Percentiles rank a stretch among this genome's conserved stretches.
phyloP scores from a whole-genome alignment of 2,797 vertebrate genomes.

The Chelon auratus region DNA sequence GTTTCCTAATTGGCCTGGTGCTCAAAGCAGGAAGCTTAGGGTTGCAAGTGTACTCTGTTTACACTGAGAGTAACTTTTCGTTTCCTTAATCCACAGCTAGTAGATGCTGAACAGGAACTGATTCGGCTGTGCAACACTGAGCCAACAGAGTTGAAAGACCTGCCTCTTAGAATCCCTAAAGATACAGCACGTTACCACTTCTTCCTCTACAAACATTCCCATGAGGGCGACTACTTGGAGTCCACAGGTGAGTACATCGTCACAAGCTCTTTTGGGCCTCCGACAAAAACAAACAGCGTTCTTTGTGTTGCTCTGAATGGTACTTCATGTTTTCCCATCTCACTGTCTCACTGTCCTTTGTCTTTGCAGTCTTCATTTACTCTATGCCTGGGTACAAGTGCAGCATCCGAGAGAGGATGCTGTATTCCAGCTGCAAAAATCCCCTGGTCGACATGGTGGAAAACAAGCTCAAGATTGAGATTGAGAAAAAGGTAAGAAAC shows the following conservation, averaged over 20 bases:
- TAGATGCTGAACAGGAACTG: constrained; percentile 92
- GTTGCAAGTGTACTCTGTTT: not conserved
- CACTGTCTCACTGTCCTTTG: no score
- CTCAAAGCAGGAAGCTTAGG: not conserved
- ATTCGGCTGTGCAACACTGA: constrained; percentile 92
- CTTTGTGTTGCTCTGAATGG: not conserved
- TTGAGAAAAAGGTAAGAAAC: constrained; percentile 92
- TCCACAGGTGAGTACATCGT: constrained; percentile 88
- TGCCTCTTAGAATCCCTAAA: constrained; percentile 94
- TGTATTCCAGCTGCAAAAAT: constrained; percentile 98
- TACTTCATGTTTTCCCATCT: not conserved
- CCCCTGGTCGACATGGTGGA: constrained; percentile 93
- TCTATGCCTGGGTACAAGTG: constrained; percentile 98
- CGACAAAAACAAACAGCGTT: not conserved
- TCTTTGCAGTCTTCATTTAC: constrained; percentile 94
- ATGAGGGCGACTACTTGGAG: constrained; percentile 97
- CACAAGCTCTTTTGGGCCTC: not conserved
- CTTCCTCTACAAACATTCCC: constrained; percentile 97
- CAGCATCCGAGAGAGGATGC: constrained; percentile 96
- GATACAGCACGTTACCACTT: constrained; percentile 96
- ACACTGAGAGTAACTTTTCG: not conserved
- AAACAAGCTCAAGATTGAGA: constrained; percentile 88
- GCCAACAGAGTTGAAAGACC: constrained; percentile 92
- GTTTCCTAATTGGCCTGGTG: constrained; percentile 1
- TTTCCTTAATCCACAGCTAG: constrained; percentile 84